These are phyloP conservation scores for Formica selysi DNA, from an alignment of 1,140 invertebrate species.

Conservation along the genomic window DNA sequence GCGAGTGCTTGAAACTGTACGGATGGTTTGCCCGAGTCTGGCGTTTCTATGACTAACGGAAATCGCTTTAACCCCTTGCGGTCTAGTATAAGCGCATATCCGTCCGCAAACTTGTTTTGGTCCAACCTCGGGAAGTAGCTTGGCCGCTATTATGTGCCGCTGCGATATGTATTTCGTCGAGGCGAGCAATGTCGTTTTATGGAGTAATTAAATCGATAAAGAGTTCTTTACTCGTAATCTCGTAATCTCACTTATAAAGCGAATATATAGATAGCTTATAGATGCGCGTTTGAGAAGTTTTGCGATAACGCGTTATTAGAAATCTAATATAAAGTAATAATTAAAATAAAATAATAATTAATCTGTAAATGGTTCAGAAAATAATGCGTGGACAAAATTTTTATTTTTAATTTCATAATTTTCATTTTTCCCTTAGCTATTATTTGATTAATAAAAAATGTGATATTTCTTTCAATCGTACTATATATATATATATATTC, in stretches of 20 bases:
- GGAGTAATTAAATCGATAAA: background rate
- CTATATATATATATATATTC: background rate
- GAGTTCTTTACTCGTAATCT: background rate
- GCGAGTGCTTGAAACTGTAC: conserved; percentile 50
- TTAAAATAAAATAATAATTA: background rate
- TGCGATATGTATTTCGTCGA: conserved; percentile 23
- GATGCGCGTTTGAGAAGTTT: background rate
- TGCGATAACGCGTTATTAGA: too few relatives aligned
- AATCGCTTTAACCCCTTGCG: conserved; percentile 63
- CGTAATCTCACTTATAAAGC: background rate
- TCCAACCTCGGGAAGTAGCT: conserved; percentile 37
- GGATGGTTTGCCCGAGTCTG: conserved; percentile 47
- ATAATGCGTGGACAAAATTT: background rate
- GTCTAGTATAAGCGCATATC: conserved; percentile 56
- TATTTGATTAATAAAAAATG: background rate
- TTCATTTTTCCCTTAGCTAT: background rate
- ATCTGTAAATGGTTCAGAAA: background rate
- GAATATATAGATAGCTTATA: background rate
- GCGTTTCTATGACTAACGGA: conserved; percentile 57
- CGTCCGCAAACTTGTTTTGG: conserved; percentile 61
- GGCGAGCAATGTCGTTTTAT: conserved; percentile 1
- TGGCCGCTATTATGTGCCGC: conserved; percentile 29
- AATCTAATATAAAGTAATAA: background rate
- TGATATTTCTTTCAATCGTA: background rate
- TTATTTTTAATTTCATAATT: background rate